Conservation (phyloP, 2,797 vertebrate genomes). For the Garrulus glandarius region DNA sequence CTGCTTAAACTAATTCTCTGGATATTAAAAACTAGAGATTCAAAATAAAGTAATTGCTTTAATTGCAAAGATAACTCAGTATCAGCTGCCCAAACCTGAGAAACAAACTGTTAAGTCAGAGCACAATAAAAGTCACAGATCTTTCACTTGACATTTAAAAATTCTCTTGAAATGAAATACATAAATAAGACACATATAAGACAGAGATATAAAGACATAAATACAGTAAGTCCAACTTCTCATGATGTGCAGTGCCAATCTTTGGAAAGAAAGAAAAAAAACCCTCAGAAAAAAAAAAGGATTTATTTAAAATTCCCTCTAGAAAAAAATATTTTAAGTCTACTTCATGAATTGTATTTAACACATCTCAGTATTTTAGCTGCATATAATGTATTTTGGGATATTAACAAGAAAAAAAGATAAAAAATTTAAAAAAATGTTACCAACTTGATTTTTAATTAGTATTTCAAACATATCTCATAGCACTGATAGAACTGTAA, state of each 20-base stretch:
- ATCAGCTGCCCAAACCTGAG: background rate
- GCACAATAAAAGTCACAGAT: background rate
- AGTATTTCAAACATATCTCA: background rate
- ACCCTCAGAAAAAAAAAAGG: rapidly evolving
- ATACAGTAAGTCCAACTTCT: background rate
- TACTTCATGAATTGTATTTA: background rate
- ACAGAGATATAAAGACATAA: background rate
- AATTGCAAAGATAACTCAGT: background rate
- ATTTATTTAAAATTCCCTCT: background rate
- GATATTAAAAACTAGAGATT: background rate
- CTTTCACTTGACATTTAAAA: background rate
- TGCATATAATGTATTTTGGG: background rate
- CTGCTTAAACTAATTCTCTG: background rate
- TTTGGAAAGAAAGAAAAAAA: background rate
- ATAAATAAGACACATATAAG: background rate
- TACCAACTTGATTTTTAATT: background rate
- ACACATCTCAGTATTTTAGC: background rate
- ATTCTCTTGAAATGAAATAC: background rate
- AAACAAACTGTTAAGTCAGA: background rate
- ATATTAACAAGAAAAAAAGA: background rate
- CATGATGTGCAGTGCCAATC: background rate
- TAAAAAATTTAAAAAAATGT: background rate
- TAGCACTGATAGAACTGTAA: background rate
- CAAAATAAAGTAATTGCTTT: background rate
- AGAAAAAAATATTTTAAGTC: background rate